Conservation (phyloP, 2,797 vertebrate species). For the Setipinna tenuifilis region DNA sequence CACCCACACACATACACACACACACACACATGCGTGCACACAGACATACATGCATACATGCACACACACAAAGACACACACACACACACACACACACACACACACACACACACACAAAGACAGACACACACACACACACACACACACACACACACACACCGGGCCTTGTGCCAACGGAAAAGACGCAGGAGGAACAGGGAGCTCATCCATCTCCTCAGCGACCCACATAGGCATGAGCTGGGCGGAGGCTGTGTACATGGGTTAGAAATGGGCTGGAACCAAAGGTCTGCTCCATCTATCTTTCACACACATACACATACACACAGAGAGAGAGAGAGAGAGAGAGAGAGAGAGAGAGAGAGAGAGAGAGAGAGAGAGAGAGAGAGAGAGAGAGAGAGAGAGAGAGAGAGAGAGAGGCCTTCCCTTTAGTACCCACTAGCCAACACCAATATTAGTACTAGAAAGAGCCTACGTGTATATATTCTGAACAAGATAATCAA, state of each 20-base stretch:
- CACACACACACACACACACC: neutral
- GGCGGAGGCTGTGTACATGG: conserved; percentile 8
- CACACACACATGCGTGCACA: neutral
- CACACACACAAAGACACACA: neutral
- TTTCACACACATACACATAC: neutral
- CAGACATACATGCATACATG: neutral
- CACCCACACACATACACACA: neutral
- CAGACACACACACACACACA: neutral
- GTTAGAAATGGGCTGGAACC: conserved; percentile 22
- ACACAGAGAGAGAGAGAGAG: neutral
- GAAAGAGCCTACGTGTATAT: neutral
- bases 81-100: neutral
- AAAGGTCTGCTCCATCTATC: conserved; percentile 12
- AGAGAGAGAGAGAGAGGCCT: too few relatives aligned
- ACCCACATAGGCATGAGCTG: conserved; percentile 21
- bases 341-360: neutral
- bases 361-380: conserved; percentile 6
- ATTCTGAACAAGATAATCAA: neutral
- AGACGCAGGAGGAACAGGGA: conserved; percentile 4
- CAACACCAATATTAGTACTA: neutral
- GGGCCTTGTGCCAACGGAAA: conserved; percentile 4
- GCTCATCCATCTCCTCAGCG: neutral
- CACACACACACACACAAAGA: neutral
- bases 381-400: neutral
- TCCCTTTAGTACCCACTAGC: neutral